phyloP scores from a whole-genome alignment of 92 coral and sea anemone genomes.

The Muricea muricata region DNA sequence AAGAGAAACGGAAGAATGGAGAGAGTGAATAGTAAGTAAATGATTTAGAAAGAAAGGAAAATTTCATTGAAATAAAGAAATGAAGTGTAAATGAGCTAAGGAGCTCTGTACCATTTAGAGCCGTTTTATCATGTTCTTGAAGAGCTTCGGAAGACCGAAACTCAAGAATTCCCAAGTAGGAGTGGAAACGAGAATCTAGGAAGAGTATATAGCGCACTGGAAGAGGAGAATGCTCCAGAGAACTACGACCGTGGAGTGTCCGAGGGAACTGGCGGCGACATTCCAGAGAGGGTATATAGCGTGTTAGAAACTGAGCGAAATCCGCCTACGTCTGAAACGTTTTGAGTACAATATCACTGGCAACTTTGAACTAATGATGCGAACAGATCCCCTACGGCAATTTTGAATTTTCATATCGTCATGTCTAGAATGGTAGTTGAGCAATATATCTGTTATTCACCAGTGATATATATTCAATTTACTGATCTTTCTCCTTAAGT shows the following conservation, averaged over 20 bases:
- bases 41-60: not conserved
- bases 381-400: no score
- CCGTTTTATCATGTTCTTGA: not conserved
- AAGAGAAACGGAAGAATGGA: not conserved
- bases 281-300: constrained; percentile 18
- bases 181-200: not conserved
- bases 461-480: no score
- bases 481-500: no score
- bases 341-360: no score
- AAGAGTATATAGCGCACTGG: not conserved
- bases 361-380: no score
- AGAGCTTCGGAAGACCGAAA: not conserved
- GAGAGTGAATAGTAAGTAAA: not conserved
- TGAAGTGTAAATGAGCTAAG: not conserved
- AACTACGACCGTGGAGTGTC: not conserved
- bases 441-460: no score
- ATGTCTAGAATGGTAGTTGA: no score
- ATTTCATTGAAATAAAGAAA: not conserved
- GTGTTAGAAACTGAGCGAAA: constrained; percentile 26
- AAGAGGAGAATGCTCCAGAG: not conserved
- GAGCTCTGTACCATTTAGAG: not conserved
- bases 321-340: no score
- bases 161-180: not conserved
- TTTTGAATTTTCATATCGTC: no score
- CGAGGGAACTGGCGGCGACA: not conserved